phyloP scores from a whole-genome alignment of 2,113 vertebrate species.

The Calidris pugnax region DNA sequence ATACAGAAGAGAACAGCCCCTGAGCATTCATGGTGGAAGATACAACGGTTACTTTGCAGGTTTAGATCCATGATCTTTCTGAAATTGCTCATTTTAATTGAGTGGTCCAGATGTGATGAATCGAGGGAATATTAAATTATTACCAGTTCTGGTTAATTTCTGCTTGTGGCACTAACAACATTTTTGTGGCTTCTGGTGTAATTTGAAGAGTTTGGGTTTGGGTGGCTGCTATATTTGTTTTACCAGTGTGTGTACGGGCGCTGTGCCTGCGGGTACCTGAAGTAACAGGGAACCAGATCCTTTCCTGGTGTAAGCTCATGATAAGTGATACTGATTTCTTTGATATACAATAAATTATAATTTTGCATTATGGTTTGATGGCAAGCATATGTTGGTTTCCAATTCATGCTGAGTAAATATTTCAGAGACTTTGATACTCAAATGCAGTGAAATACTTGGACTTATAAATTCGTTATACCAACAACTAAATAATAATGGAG shows the following conservation, averaged over 20 bases:
- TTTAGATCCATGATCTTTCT: not conserved
- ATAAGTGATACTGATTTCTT: not conserved
- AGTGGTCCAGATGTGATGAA: not conserved
- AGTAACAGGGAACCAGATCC: not conserved
- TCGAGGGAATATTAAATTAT: not conserved
- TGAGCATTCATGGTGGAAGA: rapidly evolving
- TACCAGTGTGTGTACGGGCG: not conserved
- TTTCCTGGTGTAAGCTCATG: not conserved
- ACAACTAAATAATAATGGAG: not conserved
- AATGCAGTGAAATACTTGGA: not conserved
- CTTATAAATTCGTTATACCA: not conserved
- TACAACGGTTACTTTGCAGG: not conserved
- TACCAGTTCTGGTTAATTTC: not conserved
- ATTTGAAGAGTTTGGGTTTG: not conserved
- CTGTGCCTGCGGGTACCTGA: not conserved
- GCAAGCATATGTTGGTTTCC: not conserved
- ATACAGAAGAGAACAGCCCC: not conserved
- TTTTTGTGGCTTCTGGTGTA: not conserved
- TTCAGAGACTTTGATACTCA: not conserved
- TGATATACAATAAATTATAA: not conserved
- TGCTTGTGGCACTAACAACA: not conserved
- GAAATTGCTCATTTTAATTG: not conserved
- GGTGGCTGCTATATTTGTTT: not conserved
- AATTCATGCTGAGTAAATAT: not conserved
- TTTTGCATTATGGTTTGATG: not conserved